Conservation (phyloP, 2,797 vertebrate species). For the Enteromius treurensis region DNA sequence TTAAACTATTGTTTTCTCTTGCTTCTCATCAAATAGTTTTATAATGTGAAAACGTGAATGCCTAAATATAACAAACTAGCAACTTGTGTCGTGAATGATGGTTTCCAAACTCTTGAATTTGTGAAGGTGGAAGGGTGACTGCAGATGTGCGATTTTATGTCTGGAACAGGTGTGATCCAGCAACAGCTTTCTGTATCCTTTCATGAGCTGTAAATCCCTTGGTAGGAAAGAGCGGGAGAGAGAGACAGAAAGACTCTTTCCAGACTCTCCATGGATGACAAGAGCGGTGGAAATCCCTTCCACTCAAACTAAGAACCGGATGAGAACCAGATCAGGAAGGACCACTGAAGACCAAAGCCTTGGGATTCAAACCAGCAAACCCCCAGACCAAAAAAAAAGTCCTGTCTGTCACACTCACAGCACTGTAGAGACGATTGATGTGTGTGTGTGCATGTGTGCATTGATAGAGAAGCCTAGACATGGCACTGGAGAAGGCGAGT, state of each 20-base stretch:
- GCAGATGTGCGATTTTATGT: slow-evolving; percentile 40
- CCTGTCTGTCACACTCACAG: slow-evolving; percentile 65
- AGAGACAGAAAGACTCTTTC: slow-evolving; percentile 25
- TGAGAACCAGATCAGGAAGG: slow-evolving; percentile 72
- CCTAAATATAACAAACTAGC: slow-evolving; percentile 11
- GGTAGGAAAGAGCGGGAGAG: not conserved
- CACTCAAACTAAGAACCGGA: slow-evolving; percentile 60
- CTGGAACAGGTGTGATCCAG: slow-evolving; percentile 50
- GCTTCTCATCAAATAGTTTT: not conserved
- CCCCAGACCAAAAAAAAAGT: slow-evolving; percentile 50
- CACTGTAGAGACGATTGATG: not conserved
- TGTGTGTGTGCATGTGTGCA: not conserved
- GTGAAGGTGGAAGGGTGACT: slow-evolving; percentile 29
- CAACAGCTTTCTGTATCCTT: slow-evolving; percentile 46
- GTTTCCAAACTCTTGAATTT: slow-evolving; percentile 32
- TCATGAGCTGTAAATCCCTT: slow-evolving; percentile 42
- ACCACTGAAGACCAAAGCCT: slow-evolving; percentile 68
- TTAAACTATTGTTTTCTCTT: slow-evolving; percentile 8
- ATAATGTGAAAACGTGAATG: slow-evolving; percentile 13
- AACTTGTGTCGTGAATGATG: slow-evolving; percentile 8
- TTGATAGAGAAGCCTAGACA: slow-evolving; percentile 16
- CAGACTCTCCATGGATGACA: slow-evolving; percentile 24
- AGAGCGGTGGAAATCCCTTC: slow-evolving; percentile 44
- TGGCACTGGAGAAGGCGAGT: slow-evolving; percentile 9
- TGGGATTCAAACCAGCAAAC: slow-evolving; percentile 69